phyloP scores from a whole-genome alignment of 92 coral and sea anemone species.

The Paragorgia papillata region DNA sequence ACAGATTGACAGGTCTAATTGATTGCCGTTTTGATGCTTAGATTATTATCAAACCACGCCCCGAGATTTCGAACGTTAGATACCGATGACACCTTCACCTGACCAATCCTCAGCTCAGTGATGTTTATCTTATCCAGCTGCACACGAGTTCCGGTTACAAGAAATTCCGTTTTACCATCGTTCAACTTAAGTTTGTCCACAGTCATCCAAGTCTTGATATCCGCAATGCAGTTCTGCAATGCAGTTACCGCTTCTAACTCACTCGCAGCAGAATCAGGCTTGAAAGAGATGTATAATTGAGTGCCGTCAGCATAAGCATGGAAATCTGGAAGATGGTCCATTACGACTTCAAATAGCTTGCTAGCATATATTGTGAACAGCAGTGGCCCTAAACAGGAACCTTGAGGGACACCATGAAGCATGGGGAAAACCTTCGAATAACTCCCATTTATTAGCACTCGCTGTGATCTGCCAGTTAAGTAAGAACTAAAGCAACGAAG shows the following conservation, averaged over 20 bases:
- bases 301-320: conserved; percentile 45
- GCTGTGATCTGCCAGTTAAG: conserved; percentile 32
- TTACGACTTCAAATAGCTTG: conserved; percentile 30
- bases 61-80: conserved; percentile 26
- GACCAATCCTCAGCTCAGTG: conserved; percentile 20
- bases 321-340: not conserved
- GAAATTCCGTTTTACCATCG: conserved; percentile 30
- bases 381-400: conserved; percentile 24
- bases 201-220: conserved; percentile 37
- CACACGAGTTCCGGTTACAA: conserved; percentile 20
- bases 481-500: conserved; percentile 52
- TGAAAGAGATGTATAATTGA: conserved; percentile 37
- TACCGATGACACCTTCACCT: conserved; percentile 35
- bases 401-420: conserved; percentile 51
- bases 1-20: conserved; percentile 33
- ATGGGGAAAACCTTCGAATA: not conserved
- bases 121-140: conserved; percentile 24
- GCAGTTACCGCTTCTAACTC: conserved; percentile 6
- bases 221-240: conserved; percentile 18
- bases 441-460: conserved; percentile 14
- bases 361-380: conserved; percentile 15
- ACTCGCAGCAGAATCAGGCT: not conserved
- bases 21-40: conserved; percentile 30
- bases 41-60: conserved; percentile 33
- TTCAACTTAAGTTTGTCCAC: conserved; percentile 26